Percentiles rank a stretch among this genome's conserved stretches.
phyloP scores from a whole-genome alignment of 2,888 invertebrate species.

The Caenorhabditis wallacei region DNA sequence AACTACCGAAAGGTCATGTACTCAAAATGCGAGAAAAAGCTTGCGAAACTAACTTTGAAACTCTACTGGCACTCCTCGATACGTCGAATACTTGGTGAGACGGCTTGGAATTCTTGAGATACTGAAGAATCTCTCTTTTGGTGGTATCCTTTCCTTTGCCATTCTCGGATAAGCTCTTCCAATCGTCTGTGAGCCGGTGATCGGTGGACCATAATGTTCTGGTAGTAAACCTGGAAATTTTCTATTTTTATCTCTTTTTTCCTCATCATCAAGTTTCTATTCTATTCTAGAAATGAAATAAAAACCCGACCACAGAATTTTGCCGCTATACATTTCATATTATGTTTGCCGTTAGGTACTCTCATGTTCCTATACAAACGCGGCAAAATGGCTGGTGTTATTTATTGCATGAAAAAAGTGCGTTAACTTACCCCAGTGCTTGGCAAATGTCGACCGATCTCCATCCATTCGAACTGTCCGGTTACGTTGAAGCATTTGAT shows the following conservation, averaged over 20 bases:
- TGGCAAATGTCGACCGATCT: slow-evolving; percentile 53
- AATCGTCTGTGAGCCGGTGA: slow-evolving; percentile 49
- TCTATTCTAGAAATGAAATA: slow-evolving; percentile 23
- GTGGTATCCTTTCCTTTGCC: slow-evolving; percentile 37
- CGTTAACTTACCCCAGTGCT: slow-evolving; percentile 57
- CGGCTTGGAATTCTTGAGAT: slow-evolving; percentile 58
- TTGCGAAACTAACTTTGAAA: slow-evolving; percentile 55
- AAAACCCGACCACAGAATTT: slow-evolving; percentile 1
- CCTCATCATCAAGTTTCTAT: too few relatives aligned
- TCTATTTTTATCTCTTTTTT: not conserved
- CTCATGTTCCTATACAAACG: slow-evolving; percentile 24
- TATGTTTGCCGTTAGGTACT: slow-evolving; percentile 43
- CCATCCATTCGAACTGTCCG: slow-evolving; percentile 60
- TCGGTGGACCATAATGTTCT: slow-evolving; percentile 11
- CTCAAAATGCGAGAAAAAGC: slow-evolving; percentile 1
- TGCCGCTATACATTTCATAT: slow-evolving; percentile 39
- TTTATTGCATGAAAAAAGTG: slow-evolving; percentile 27
- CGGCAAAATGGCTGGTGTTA: slow-evolving; percentile 1
- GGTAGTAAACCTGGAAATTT: slow-evolving; percentile 48
- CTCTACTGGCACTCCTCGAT: slow-evolving; percentile 43
- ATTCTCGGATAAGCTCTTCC: slow-evolving; percentile 48
- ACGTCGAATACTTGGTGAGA: slow-evolving; percentile 48
- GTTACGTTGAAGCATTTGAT: slow-evolving; percentile 53
- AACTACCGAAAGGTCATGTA: slow-evolving; percentile 50
- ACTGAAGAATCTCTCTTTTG: slow-evolving; percentile 54